A percentile compares a stretch with the other conserved stretches of the same genome.
Conservation (phyloP, 1,140 invertebrate species). For the Ceratina japonica region DNA sequence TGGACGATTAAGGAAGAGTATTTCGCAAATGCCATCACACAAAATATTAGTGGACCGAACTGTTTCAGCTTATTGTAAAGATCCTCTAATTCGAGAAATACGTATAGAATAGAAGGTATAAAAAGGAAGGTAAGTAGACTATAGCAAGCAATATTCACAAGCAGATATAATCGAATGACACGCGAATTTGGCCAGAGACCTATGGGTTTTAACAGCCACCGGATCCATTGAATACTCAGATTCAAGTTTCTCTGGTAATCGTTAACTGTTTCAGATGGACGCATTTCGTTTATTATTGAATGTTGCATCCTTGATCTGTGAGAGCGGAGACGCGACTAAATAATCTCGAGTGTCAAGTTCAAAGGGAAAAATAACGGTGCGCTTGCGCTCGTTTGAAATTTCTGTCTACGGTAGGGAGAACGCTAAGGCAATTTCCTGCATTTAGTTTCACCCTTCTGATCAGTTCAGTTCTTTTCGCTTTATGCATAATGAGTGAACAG, state of each 20-base stretch:
- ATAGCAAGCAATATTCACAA: slow-evolving; percentile 23
- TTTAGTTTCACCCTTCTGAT: neutral
- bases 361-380: neutral
- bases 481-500: neutral
- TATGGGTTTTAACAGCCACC: slow-evolving; percentile 52
- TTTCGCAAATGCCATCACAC: slow-evolving; percentile 66
- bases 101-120: slow-evolving; percentile 12
- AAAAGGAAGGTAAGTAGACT: slow-evolving; percentile 41
- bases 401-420: neutral
- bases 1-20: slow-evolving; percentile 61
- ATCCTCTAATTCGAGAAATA: slow-evolving; percentile 59
- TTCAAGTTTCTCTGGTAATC: neutral
- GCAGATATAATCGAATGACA: neutral
- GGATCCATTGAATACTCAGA: slow-evolving; percentile 48
- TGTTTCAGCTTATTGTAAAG: slow-evolving; percentile 61
- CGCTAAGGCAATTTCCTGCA: neutral
- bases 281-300: neutral
- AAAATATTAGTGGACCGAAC: slow-evolving; percentile 69
- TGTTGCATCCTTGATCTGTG: neutral
- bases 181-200: slow-evolving; percentile 47
- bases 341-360: neutral
- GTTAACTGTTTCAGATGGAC: too few relatives aligned
- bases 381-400: slow-evolving; percentile 12
- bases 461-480: neutral
- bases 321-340: neutral